These are phyloP conservation scores for Premnoplex brunnescens DNA, from an alignment of 2,797 vertebrate genomes.

Conservation along the genomic window DNA sequence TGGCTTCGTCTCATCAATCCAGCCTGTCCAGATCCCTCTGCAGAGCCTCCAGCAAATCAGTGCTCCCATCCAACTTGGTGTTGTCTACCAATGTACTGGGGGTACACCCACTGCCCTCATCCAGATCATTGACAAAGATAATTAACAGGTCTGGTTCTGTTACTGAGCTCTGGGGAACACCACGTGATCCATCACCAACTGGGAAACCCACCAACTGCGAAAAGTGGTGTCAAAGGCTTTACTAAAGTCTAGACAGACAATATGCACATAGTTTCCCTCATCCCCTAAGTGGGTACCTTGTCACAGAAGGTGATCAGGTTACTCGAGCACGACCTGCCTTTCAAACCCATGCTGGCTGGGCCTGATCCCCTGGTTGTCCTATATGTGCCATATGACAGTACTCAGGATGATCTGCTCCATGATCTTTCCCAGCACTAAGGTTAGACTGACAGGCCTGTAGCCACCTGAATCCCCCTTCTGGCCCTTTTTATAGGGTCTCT, in stretches of 20 bases:
- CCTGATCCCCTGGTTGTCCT: background rate
- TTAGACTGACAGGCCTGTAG: background rate
- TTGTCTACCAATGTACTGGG: background rate
- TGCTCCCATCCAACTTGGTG: background rate
- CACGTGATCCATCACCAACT: too few species aligned
- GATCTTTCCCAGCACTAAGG: background rate
- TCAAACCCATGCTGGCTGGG: background rate
- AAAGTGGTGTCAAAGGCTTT: background rate
- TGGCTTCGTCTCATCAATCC: background rate
- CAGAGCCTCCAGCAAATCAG: background rate
- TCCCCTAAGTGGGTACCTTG: background rate
- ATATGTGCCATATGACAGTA: background rate
- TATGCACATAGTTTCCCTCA: background rate
- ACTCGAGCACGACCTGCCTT: background rate
- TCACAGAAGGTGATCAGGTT: background rate
- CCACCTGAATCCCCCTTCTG: fast-evolving
- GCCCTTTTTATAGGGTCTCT: background rate
- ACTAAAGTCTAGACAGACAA: background rate
- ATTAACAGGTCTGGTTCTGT: background rate
- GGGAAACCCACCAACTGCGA: background rate
- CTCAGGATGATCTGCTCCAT: background rate
- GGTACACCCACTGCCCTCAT: background rate
- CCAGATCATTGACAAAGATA: background rate
- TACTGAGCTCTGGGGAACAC: background rate
- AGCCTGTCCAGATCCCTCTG: background rate